Conservation (phyloP, 2,888 invertebrate genomes). For the Lutraria lutraria region DNA sequence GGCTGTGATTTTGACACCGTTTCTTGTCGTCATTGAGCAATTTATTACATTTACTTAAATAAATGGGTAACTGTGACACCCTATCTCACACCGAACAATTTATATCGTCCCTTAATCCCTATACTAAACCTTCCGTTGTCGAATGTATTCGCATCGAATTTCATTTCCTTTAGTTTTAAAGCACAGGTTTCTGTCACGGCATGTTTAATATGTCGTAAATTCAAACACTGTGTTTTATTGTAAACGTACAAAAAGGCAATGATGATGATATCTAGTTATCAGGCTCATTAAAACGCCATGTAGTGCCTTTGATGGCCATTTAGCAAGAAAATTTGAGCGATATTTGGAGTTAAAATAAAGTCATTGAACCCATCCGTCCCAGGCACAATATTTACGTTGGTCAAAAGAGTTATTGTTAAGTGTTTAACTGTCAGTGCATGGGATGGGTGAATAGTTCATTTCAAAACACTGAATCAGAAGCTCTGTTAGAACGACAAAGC, state of each 20-base stretch:
- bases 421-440: neutral
- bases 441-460: slow-evolving; percentile 17
- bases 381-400: neutral
- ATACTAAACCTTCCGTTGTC: neutral
- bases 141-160: slow-evolving; percentile 16
- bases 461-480: neutral
- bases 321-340: neutral
- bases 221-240: slow-evolving; percentile 15
- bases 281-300: slow-evolving; percentile 28
- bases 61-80: slow-evolving; percentile 26
- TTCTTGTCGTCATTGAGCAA: slow-evolving; percentile 21
- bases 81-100: slow-evolving; percentile 7
- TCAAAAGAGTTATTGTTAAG: neutral
- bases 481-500: neutral
- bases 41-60: slow-evolving; percentile 43
- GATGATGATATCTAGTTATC: slow-evolving; percentile 32
- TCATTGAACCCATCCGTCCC: neutral
- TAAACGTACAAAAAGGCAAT: neutral
- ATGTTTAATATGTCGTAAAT: slow-evolving; percentile 41
- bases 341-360: slow-evolving; percentile 2
- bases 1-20: slow-evolving; percentile 37
- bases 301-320: slow-evolving; percentile 23
- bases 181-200: neutral
- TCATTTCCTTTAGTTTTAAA: slow-evolving; percentile 28
- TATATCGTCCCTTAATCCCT: slow-evolving; percentile 14